Evolutionary conservation across 2,888 invertebrate species (phyloP), one percentile per base, ranked within the genome.

Genomic region (Drosophila kanekoi): DNA sequence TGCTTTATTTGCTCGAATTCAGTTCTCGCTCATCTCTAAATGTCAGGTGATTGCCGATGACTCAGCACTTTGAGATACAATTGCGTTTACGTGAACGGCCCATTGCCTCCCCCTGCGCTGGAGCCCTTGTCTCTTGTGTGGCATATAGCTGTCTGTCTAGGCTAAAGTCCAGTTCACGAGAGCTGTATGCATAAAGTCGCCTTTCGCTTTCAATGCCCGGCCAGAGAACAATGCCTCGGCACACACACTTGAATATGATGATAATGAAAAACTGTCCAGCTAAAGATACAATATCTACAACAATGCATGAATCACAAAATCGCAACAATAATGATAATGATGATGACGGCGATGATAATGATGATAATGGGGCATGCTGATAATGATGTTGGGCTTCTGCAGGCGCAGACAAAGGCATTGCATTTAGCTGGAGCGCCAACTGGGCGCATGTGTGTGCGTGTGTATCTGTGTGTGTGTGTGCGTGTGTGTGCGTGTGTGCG

Each of bases 171-270:
- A 68, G 57, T 16, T 57, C 47, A 37, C 14, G 10, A 9, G 14
- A 20, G 23, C 11, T 53, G 48, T 49, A 47, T 53, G 41, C 63
- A 77, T 40, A 51, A 45, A 41, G 82, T n/a, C n/a, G n/a, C 79
- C 79, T 85, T 81, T 85, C 82, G 86, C 82, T 81, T 81, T 81
- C 86, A 79, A 79, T 54, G 56, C 52, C 28, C 1, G 57, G 37
- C 14, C 41, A 16, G 40, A 62, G 51, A 60, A 61, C 72, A 74
- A 58, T 40, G 61, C 43, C 23, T 28, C 28, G 8, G 8, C 28
- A 28, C 28, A 28, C 23, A 23, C 23, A 23, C 23, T 74, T 51
- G 43, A 48, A 33, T 28, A 51, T 60, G 52, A 74, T 69, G 65
- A 70, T 77, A 37, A 32, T 32, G 53, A 48, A 61, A 62, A 33